Base-by-base conservation (phyloP, 2,797 vertebrate species). In the Mormyrus proboscirostris region DNA sequence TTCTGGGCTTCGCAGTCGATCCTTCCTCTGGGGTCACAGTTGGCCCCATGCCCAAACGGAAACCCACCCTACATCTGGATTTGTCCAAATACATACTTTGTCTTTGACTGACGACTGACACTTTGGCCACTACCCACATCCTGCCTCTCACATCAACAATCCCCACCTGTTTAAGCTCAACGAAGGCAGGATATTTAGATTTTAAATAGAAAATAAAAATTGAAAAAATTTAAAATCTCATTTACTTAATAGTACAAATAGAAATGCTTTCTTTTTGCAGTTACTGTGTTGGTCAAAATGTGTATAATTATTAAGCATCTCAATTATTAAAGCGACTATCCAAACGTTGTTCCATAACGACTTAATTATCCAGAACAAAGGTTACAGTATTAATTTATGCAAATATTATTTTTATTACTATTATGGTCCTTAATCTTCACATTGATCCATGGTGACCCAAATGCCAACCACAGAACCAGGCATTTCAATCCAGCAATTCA, bases 11-110 rank as follows among this genome's bases (percentile, higher is more conserved):
- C 51, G 16, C 53, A 57, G 38, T 33, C 19, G 9, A 7, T 6
- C 9, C 6, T 44, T 38, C 38, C 89, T 88, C 65, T 3, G 44
- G 41, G 69, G 65, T n/a, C 89, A 82, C 59, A 2, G 69, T 86
- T 93, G 93, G 92, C 92, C 87, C 73, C 59, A 57, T 82, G 91
- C 93, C 92, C 47, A 41, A 88, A 79, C 88, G 22, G 55, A 49
- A 69, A 92, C 94, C 91, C 92, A 73, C 25, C 3, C 4, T 10
- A 38, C 83, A 49, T 16, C 44, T 57, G 92, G 92, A 92, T 91
- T 92, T 92, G 90, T 94, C 92, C 91, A 84, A 59, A n/a, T 51
- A 88, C 47, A 19, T 44, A 25, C 29, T 84, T 89, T 90, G 62
- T 41, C 29, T 91, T 88, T 92, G 92, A 89, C 83, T 69, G 88